Evolutionary conservation across 2,888 invertebrate species (phyloP).

Genomic region (Pollenia labialis): DNA sequence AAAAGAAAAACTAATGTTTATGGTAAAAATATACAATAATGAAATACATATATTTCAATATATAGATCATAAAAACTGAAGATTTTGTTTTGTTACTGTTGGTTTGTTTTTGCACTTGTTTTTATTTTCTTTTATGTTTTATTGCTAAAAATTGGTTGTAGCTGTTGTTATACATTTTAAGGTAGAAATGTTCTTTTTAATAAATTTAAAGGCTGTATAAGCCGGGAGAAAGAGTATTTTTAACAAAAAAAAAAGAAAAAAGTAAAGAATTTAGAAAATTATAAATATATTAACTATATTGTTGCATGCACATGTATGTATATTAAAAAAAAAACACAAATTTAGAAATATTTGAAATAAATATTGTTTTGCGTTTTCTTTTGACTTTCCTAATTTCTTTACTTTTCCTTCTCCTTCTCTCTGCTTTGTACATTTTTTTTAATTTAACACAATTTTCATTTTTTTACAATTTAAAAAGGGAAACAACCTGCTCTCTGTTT

Average conservation of each 20-base stretch:
- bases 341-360: constrained; percentile 38
- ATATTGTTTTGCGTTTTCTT: constrained; percentile 31
- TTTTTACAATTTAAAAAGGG: constrained; percentile 33
- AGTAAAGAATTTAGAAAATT: constrained; percentile 56
- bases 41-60: constrained; percentile 73
- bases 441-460: constrained; percentile 31
- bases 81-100: constrained; percentile 57
- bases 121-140: constrained; percentile 40
- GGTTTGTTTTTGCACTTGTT: constrained; percentile 70
- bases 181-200: constrained; percentile 50
- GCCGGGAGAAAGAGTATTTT: constrained; percentile 13
- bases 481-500: constrained; percentile 67
- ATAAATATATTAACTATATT: not conserved
- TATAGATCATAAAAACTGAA: constrained; percentile 71
- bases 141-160: constrained; percentile 69
- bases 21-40: constrained; percentile 71
- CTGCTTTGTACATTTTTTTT: constrained; percentile 20
- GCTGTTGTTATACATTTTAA: constrained; percentile 56
- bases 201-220: constrained; percentile 48
- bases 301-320: not conserved
- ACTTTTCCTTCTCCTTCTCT: constrained; percentile 16
- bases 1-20: constrained; percentile 57
- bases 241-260: constrained; percentile 29
- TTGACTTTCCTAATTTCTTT: not conserved
- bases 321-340: not conserved